Conservation (phyloP, 64 coral and sea anemone genomes). For the Montipora efflorescens region DNA sequence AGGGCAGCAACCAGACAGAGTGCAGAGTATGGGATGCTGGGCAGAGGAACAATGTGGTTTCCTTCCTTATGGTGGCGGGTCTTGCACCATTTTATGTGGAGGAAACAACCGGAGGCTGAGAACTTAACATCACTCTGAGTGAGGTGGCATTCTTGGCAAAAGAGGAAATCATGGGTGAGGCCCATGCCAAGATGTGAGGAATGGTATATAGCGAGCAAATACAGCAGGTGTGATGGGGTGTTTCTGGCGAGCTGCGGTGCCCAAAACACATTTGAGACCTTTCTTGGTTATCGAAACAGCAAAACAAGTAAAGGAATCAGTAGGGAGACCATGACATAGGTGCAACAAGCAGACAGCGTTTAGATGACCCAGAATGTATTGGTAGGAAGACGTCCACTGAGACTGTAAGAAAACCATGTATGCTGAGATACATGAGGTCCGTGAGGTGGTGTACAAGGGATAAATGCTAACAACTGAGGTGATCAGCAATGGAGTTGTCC, state of each 20-base stretch:
- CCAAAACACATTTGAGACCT: neutral
- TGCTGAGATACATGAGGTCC: too few species aligned
- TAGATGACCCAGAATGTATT: neutral
- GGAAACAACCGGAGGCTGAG: neutral
- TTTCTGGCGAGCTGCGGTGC: neutral
- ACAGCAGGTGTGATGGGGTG: neutral
- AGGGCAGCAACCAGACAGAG: conserved; percentile 48
- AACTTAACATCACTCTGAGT: conserved; percentile 30
- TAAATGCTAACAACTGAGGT: conserved; percentile 38
- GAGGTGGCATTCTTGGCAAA: conserved; percentile 25
- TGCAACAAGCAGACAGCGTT: neutral
- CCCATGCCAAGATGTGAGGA: neutral
- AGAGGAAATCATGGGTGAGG: neutral
- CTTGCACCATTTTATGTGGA: conserved; percentile 15
- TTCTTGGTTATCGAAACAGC: neutral
- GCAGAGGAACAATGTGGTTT: conserved; percentile 46
- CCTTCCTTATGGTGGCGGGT: conserved; percentile 9
- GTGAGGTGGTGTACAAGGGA: neutral
- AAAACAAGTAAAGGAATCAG: too few species aligned
- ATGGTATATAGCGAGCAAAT: neutral
- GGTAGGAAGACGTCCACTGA: conserved; percentile 5
- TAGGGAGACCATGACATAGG: neutral
- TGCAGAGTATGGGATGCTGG: conserved; percentile 23
- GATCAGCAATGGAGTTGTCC: neutral
- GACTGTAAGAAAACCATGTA: neutral